phyloP scores from a whole-genome alignment of 2,113 vertebrate genomes.

The human region DNA sequence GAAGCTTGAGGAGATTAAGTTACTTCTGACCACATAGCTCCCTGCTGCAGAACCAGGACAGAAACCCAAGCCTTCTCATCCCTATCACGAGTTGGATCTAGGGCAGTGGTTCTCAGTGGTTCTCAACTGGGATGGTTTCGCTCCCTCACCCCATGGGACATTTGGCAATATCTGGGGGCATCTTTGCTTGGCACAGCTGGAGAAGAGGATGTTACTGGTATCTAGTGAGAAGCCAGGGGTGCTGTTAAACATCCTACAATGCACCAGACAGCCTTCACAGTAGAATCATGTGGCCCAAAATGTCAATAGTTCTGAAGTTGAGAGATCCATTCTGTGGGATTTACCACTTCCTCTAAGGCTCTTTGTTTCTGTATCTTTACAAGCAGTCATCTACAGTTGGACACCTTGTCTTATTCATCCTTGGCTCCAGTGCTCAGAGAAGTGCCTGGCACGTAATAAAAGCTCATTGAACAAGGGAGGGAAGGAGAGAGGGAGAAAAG shows the following conservation, averaged over 20 bases:
- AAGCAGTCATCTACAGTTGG: not conserved
- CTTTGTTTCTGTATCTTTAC: not conserved
- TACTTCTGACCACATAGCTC: not conserved
- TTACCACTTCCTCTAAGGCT: not conserved
- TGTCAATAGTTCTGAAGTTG: not conserved
- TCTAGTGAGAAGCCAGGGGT: not conserved
- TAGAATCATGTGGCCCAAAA: not conserved
- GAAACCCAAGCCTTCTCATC: not conserved
- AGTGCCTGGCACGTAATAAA: not conserved
- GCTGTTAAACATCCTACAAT: not conserved
- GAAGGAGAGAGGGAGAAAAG: too few relatives aligned
- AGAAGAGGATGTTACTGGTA: not conserved
- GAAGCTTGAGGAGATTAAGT: not conserved
- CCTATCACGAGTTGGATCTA: not conserved
- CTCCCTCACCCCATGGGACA: not conserved
- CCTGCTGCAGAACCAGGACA: not conserved
- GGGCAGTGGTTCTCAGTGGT: not conserved
- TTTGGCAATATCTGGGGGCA: not conserved
- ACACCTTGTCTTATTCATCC: not conserved
- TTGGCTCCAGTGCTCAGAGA: not conserved
- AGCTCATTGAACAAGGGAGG: not conserved
- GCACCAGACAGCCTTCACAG: not conserved
- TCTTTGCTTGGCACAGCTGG: not conserved
- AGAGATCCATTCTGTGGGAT: not conserved
- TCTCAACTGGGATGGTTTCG: not conserved